These are phyloP conservation scores for Aphelocoma coerulescens DNA, from an alignment of 2,113 vertebrate species.

Conservation along the genomic window DNA sequence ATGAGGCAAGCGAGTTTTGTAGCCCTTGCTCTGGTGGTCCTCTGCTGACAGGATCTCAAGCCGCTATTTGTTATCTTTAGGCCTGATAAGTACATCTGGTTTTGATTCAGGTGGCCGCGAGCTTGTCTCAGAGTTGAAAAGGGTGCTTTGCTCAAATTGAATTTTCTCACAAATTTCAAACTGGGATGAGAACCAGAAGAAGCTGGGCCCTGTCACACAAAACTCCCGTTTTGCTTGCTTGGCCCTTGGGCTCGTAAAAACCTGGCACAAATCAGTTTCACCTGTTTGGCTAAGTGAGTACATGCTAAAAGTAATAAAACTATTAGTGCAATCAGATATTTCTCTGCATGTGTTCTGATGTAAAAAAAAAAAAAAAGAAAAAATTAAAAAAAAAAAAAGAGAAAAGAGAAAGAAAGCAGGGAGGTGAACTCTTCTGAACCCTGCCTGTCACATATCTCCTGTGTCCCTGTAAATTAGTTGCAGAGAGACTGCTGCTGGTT, in stretches of 20 bases:
- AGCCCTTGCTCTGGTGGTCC: conserved; percentile 85
- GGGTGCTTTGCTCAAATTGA: conserved; percentile 84
- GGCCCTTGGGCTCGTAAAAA: conserved; percentile 77
- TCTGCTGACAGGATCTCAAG: conserved; percentile 81
- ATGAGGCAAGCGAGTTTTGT: conserved; percentile 66
- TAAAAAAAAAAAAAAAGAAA: background rate
- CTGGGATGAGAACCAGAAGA: conserved; percentile 81
- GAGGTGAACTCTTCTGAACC: conserved; percentile 80
- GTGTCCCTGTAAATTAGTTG: conserved; percentile 69
- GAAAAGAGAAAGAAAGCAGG: background rate
- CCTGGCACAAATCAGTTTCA: conserved; percentile 88
- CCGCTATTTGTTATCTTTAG: conserved; percentile 94
- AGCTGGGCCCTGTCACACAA: conserved; percentile 75
- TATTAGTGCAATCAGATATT: conserved; percentile 76
- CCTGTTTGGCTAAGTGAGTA: conserved; percentile 84
- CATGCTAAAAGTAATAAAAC: conserved; percentile 80
- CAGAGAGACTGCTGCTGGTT: conserved; percentile 57
- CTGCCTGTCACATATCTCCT: conserved; percentile 59
- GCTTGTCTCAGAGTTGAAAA: conserved; percentile 90
- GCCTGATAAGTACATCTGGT: conserved; percentile 95
- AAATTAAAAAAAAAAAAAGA: background rate
- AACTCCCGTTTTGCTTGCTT: conserved; percentile 64
- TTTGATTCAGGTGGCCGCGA: conserved; percentile 90
- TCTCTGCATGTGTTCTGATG: conserved; percentile 68
- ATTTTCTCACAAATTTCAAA: conserved; percentile 93